These are phyloP conservation scores for Epizoanthus scotinus DNA, from an alignment of 92 coral and sea anemone genomes.

Conservation along the genomic window DNA sequence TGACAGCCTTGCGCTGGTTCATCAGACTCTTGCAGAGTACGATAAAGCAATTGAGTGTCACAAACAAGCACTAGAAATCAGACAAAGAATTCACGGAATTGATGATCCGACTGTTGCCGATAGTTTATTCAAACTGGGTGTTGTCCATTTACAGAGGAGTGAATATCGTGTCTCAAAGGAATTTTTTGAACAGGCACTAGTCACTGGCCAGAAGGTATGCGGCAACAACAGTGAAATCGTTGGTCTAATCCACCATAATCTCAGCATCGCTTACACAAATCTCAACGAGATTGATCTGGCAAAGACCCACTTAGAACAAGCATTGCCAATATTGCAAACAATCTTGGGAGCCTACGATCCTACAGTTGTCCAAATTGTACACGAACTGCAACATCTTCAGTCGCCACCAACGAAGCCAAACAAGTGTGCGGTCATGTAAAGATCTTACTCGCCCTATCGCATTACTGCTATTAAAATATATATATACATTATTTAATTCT, in stretches of 20 bases:
- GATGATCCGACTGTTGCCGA: constrained; percentile 27
- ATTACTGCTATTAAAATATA: too few relatives aligned
- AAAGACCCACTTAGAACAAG: constrained; percentile 21
- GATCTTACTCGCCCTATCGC: too few relatives aligned
- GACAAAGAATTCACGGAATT: constrained; percentile 18
- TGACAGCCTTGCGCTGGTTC: constrained; percentile 31
- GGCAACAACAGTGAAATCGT: background rate
- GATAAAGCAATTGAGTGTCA: constrained; percentile 19
- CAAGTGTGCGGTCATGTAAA: constrained; percentile 21
- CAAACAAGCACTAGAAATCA: constrained; percentile 34
- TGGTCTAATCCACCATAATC: constrained; percentile 33
- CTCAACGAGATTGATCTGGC: constrained; percentile 19
- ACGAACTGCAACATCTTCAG: constrained; percentile 11
- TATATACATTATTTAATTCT: too few relatives aligned
- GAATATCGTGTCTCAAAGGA: constrained; percentile 22
- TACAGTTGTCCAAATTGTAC: constrained; percentile 5
- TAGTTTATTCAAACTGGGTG: constrained; percentile 34
- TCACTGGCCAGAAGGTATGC: constrained; percentile 4
- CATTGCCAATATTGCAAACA: background rate
- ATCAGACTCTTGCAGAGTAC: constrained; percentile 23
- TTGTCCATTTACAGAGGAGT: constrained; percentile 24
- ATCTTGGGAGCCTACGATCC: constrained; percentile 3
- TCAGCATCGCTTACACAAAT: constrained; percentile 13
- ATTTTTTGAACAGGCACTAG: constrained; percentile 9
- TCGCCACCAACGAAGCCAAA: constrained; percentile 5